Conservation (phyloP, 2,113 vertebrate genomes). For the Pithys albifrons region DNA sequence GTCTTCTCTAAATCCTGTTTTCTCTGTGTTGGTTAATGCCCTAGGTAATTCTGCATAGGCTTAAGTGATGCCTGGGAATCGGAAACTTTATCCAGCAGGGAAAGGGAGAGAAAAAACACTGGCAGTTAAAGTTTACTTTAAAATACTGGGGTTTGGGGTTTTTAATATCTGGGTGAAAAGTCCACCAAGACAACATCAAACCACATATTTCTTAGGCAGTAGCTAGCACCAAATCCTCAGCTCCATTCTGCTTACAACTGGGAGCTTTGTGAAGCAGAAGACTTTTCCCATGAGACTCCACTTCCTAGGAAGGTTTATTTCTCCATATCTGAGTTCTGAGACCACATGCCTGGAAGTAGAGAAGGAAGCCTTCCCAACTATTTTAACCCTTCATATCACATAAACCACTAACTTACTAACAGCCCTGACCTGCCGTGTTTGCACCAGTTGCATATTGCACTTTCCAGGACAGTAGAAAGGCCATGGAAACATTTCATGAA, state of each 20-base stretch:
- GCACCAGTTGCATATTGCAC: background rate
- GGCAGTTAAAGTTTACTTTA: background rate
- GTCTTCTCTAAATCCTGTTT: background rate
- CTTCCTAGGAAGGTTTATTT: conserved; percentile 18
- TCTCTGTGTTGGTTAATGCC: background rate
- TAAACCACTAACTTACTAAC: background rate
- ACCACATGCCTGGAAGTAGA: background rate
- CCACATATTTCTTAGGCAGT: background rate
- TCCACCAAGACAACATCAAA: background rate
- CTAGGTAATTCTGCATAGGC: background rate
- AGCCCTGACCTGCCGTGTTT: background rate
- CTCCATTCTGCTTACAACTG: background rate
- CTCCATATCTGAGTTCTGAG: background rate
- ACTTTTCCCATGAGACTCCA: background rate
- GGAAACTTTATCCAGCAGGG: background rate
- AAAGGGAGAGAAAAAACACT: background rate
- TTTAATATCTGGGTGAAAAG: background rate
- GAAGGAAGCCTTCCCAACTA: background rate
- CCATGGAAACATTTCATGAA: background rate
- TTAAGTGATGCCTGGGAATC: conserved; percentile 21
- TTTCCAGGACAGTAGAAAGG: background rate
- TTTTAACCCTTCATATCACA: background rate
- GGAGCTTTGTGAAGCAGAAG: background rate
- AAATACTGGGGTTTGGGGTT: background rate
- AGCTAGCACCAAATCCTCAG: background rate